phyloP scores from a whole-genome alignment of 1,140 invertebrate genomes.

The Cydia strobilella region DNA sequence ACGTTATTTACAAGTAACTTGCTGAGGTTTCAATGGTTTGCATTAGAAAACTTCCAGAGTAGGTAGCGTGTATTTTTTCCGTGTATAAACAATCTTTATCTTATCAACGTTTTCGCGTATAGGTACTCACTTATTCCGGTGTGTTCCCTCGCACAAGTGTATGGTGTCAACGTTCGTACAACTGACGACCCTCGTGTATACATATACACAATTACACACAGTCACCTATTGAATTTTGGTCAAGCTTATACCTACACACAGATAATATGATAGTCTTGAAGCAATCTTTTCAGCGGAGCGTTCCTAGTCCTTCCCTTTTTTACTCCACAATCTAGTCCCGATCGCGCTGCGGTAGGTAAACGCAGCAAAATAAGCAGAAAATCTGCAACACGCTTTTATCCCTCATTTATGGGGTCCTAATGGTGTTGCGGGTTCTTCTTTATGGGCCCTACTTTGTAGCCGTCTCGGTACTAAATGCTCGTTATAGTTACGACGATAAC shows the following conservation, averaged over 20 bases:
- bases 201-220: too few relatives aligned
- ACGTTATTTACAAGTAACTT: not conserved
- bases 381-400: constrained; percentile 27
- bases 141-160: too few relatives aligned
- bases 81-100: too few relatives aligned
- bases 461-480: constrained; percentile 28
- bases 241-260: not conserved
- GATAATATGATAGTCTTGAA: not conserved
- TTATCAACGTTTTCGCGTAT: too few relatives aligned
- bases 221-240: too few relatives aligned
- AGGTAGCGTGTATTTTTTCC: too few relatives aligned
- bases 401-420: constrained; percentile 23
- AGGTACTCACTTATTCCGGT: too few relatives aligned
- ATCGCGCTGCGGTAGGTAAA: constrained; percentile 26
- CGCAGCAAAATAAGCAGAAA: constrained; percentile 17
- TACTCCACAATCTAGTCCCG: constrained; percentile 14
- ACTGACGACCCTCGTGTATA: too few relatives aligned
- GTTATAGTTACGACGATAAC: constrained; percentile 24
- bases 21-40: too few relatives aligned
- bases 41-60: too few relatives aligned
- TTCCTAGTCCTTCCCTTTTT: constrained; percentile 15
- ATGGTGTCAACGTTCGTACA: too few relatives aligned
- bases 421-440: constrained; percentile 15
- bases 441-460: constrained; percentile 28
- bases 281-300: too few relatives aligned